Conservation (phyloP, 2,888 invertebrate species). For the Zaprionus obscuricornis region DNA sequence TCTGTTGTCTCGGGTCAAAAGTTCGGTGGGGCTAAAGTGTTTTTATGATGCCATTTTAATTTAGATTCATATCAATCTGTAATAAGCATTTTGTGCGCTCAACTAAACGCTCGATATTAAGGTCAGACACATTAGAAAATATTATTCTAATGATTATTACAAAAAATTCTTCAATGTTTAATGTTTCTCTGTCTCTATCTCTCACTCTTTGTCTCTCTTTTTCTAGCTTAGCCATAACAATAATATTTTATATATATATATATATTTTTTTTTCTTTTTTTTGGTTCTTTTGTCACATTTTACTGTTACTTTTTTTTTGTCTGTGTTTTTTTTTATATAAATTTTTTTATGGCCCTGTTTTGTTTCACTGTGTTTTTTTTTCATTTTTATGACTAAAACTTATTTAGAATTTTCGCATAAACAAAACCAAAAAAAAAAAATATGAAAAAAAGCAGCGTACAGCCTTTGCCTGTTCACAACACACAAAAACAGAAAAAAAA, state of each 20-base stretch:
- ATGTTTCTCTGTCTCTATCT: neutral
- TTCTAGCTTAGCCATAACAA: neutral
- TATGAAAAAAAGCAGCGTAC: conserved; percentile 1
- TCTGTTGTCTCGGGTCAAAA: conserved; percentile 41
- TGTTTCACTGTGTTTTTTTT: too few relatives aligned
- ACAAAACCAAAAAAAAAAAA: conserved; percentile 11
- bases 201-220: too few relatives aligned
- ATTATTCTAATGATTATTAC: conserved; percentile 41
- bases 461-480: conserved; percentile 8
- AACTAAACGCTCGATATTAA: conserved; percentile 42
- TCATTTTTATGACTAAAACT: conserved; percentile 27
- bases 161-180: conserved; percentile 17
- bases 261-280: conserved; percentile 17
- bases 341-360: conserved; percentile 21
- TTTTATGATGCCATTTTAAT: conserved; percentile 77
- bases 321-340: conserved; percentile 22
- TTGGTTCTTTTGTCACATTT: too few relatives aligned
- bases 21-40: conserved; percentile 48
- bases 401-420: conserved; percentile 34
- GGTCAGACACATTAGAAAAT: conserved; percentile 59
- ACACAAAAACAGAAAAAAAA: conserved; percentile 15
- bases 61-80: conserved; percentile 74
- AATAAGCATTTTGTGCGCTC: conserved; percentile 62
- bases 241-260: neutral
- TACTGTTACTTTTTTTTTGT: too few relatives aligned